These are phyloP conservation scores for Mechanitis messenoides DNA, from an alignment of 2,888 invertebrate species.

Conservation along the genomic window DNA sequence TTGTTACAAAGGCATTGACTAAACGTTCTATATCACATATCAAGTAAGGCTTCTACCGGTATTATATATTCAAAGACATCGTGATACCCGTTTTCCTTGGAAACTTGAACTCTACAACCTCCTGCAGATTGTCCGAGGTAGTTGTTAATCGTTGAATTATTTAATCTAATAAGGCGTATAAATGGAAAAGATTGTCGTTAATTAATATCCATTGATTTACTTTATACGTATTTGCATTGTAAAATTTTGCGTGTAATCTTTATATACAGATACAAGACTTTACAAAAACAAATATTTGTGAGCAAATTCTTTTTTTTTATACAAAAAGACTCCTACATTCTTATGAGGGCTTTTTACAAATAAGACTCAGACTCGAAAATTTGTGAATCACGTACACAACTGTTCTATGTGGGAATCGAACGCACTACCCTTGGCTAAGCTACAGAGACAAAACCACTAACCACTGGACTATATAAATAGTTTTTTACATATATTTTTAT, in stretches of 20 bases:
- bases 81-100: constrained; percentile 33
- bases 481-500: neutral
- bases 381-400: no score
- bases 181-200: neutral
- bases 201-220: neutral
- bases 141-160: constrained; percentile 2
- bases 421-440: no score
- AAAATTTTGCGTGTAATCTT: no score
- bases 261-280: no score
- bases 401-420: no score
- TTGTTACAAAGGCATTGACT: neutral
- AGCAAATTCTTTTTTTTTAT: no score
- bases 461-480: neutral
- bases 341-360: no score
- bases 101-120: constrained; percentile 36
- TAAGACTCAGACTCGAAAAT: no score
- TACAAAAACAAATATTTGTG: no score
- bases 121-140: constrained; percentile 19
- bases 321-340: no score
- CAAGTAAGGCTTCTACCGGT: constrained; percentile 1
- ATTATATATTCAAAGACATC: constrained; percentile 11
- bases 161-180: neutral
- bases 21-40: neutral
- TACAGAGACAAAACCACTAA: no score
- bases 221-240: no score